Percentiles rank a stretch among this genome's conserved stretches.
These are phyloP conservation scores for Smithornis capensis DNA, from an alignment of 2,113 vertebrate genomes.

Conservation along the genomic window DNA sequence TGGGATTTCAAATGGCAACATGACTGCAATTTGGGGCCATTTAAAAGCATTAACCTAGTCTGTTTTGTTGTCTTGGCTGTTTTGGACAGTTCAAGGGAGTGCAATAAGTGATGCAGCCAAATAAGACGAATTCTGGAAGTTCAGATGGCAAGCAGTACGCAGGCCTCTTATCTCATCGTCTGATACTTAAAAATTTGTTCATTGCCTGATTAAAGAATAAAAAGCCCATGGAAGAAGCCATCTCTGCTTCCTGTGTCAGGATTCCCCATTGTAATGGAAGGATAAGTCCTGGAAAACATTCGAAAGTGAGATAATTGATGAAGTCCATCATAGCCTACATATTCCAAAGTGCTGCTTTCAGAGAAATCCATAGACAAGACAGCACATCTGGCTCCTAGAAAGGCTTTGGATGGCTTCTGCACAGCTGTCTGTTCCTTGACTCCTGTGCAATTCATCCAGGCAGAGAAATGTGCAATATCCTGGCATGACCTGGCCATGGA, in stretches of 20 bases:
- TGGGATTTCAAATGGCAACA: not conserved
- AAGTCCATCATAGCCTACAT: not conserved
- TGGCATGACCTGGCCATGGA: not conserved
- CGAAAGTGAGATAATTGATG: slow-evolving; percentile 2
- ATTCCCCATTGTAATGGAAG: slow-evolving; percentile 21
- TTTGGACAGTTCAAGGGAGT: not conserved
- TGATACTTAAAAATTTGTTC: not conserved
- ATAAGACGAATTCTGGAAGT: not conserved
- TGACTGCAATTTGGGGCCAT: not conserved
- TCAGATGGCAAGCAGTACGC: not conserved
- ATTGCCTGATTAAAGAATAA: not conserved
- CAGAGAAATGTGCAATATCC: not conserved
- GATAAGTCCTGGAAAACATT: not conserved
- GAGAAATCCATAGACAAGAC: not conserved
- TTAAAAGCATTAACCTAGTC: not conserved
- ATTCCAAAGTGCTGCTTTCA: slow-evolving; percentile 12
- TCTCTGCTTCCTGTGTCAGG: slow-evolving; percentile 41
- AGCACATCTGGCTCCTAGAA: slow-evolving; percentile 3
- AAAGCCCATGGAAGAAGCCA: not conserved
- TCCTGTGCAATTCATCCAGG: not conserved
- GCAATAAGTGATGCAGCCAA: not conserved
- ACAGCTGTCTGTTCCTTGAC: not conserved
- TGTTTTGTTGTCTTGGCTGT: not conserved
- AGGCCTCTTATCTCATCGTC: slow-evolving; percentile 50
- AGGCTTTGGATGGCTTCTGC: not conserved